Percentiles rank a stretch among this genome's conserved stretches.
Conservation (phyloP, 1,140 invertebrate species). For the Leptopilina clavipes region DNA sequence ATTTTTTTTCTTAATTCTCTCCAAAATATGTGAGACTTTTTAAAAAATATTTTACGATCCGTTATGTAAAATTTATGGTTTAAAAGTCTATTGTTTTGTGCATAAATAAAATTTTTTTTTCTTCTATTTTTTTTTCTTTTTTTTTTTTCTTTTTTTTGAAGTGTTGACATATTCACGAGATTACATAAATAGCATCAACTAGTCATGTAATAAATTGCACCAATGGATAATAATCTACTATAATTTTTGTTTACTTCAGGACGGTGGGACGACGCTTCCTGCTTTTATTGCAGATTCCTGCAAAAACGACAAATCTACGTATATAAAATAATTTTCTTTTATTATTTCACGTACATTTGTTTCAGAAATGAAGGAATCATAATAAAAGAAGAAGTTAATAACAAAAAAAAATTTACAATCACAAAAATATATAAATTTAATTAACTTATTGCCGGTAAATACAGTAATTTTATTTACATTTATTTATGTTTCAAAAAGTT, state of each 20-base stretch:
- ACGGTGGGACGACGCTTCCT: neutral
- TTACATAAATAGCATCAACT: neutral
- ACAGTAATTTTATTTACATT: no score
- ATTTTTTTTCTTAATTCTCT: no score
- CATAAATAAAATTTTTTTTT: no score
- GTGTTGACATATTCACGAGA: constrained; percentile 15
- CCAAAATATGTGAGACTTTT: no score
- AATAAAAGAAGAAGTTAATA: no score
- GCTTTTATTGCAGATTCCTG: neutral
- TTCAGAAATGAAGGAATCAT: no score
- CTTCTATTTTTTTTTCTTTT: neutral
- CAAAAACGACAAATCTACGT: neutral
- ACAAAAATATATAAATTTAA: no score
- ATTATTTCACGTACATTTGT: neutral
- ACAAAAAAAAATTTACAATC: no score
- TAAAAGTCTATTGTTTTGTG: neutral
- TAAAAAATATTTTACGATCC: no score
- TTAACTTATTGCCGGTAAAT: no score
- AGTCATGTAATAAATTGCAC: constrained; percentile 22
- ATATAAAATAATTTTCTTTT: neutral
- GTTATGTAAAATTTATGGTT: no score
- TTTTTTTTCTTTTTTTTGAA: neutral
- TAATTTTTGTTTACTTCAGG: constrained; percentile 31
- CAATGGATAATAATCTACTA: constrained; percentile 14
- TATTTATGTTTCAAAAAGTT: no score